Base-by-base conservation (phyloP, 2,797 vertebrate genomes). In the Sebastes melanostomus region DNA sequence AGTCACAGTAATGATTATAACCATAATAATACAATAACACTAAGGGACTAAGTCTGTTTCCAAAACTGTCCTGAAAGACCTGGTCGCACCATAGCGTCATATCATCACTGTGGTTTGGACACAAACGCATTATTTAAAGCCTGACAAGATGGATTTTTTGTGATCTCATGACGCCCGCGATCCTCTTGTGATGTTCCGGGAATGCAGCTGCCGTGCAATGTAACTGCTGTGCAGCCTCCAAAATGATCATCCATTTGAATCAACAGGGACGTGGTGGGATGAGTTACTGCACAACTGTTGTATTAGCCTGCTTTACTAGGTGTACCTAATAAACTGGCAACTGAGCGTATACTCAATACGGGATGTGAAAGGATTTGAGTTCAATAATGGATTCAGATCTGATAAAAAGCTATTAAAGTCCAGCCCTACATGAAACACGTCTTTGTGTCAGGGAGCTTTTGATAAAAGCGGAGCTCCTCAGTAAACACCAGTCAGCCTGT, bases 101-200 rank as follows among this genome's bases (percentile, higher is more conserved):
- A 52, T 0, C 2, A 52, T 52, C 50, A 54, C 38, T 42, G 38
- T 42, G 38, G 38, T 42, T 42, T 6, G 14, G 38, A 42, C 38
- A 42, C 38, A 42, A 42, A 42, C 6, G 6, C 14, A 42, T 42
- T 42, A 42, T 42, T 42, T 42, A 0, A 16, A 16, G 38, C 38
- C 38, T 16, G 6, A 42, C 38, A 42, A 16, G 38, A 42, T 0
- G 38, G 38, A 42, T 42, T 42, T 42, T 42, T 0, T 42, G 38
- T 42, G 38, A 42, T 42, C 38, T 42, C 38, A 42, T 42, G 38
- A 42, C 13, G 38, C 13, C 38, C 14, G 6, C 38, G 6, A 42
- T 42, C 0, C 38, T 42, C 38, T 42, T 42, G 38, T 42, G 38
- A 0, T 42, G 0, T 42, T 42, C 0, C 13, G 38, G 38, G 38